These are phyloP conservation scores for Agriopis aurantiaria DNA, from an alignment of 2,888 invertebrate species.

Conservation along the genomic window DNA sequence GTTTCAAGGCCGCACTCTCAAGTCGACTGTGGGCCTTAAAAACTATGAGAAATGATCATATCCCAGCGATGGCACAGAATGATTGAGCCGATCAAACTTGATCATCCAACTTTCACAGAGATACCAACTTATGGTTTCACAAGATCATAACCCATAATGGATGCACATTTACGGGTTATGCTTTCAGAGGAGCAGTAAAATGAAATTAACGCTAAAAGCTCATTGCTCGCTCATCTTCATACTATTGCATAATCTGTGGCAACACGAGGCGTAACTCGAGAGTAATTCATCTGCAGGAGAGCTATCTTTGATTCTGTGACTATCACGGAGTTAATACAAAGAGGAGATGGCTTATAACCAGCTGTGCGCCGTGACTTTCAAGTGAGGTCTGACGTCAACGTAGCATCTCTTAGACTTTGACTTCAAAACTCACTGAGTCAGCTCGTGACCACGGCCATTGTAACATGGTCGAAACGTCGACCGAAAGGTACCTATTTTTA, in stretches of 20 bases:
- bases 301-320: neutral
- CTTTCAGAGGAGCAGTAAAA: slow-evolving; percentile 20
- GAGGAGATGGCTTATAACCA: neutral
- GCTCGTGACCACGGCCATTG: no score
- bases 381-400: neutral
- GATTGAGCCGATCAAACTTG: neutral
- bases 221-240: slow-evolving; percentile 19
- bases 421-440: no score
- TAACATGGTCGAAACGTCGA: no score
- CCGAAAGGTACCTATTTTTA: no score
- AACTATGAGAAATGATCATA: neutral
- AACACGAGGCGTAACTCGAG: slow-evolving; percentile 1
- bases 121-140: slow-evolving; percentile 6
- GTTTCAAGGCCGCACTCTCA: no score
- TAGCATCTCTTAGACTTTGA: neutral
- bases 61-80: no score
- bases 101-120: neutral
- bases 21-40: neutral
- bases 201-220: slow-evolving; percentile 37
- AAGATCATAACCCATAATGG: slow-evolving; percentile 19
- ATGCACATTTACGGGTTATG: slow-evolving; percentile 11
- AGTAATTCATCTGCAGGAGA: neutral
- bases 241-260: neutral
- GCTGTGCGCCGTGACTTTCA: no score
- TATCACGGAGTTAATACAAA: neutral